Base-by-base conservation (phyloP, 2,888 invertebrate genomes). In the Chrysopilus asiliformis region DNA sequence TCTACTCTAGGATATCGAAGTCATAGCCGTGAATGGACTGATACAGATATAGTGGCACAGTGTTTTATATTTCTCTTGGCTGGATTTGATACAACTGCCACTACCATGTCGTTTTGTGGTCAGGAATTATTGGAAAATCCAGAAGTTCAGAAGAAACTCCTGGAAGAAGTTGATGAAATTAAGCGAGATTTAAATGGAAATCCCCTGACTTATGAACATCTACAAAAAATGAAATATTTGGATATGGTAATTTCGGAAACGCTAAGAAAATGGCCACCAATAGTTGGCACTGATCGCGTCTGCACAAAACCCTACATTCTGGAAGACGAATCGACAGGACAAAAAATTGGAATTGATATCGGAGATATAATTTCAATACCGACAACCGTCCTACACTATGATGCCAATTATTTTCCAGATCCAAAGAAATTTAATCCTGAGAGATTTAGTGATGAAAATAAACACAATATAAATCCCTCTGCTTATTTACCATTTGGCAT, bases 161-260 rank as follows among this genome's bases (percentile, higher is more conserved):
- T 60, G 2, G 47, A 65, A 28, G 76, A 76, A 57, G 68, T 77
- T 20, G 61, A 56, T 13, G 65, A 68, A 16, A 59, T 65, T 4
- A 53, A 66, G 4, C 47, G 44, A 1, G 60, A 62, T 10, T 37
- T 60, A 4, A 58, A 61, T 4, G 62, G 57, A 0, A 67, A 67
- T 7, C 65, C 65, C 28, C 50, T 73, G 1, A 67, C 68, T 30
- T 76, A 72, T 43, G 70, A 68, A 26, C 62, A 64, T 2, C 53
- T 76, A 1, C 65, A 70, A 46, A 63, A 60, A 27, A 69, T 76
- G 72, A 65, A 65, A 30, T 76, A 76, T 39, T 49, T 76, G 61
- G 76, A 76, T 44, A 60, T 60, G 50, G 55, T 62, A 1, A 50
- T 74, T 0, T 69, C 69, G 49, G 72, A 72, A 48, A 45, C 61